A percentile compares a stretch with the other conserved stretches of the same genome.
These are phyloP conservation scores for Cordylochernes scorpioides DNA, from an alignment of 2,888 invertebrate genomes.

Conservation along the genomic window DNA sequence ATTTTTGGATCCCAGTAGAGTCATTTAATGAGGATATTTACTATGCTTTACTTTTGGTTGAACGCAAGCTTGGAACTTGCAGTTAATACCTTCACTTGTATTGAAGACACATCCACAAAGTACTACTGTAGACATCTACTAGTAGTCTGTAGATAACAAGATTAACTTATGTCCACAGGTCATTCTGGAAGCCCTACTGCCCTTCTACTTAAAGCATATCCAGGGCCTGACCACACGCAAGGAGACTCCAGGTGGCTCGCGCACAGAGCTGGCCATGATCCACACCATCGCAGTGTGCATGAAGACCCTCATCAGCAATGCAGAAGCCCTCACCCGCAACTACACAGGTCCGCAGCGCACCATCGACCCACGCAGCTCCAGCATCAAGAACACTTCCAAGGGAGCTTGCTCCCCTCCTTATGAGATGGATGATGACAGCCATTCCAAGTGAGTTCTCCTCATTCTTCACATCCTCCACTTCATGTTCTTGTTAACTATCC, in stretches of 20 bases:
- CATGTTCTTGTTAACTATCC: no score
- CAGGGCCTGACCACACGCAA: slow-evolving; percentile 62
- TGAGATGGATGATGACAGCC: slow-evolving; percentile 62
- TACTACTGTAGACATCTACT: no score
- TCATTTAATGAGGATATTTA: no score
- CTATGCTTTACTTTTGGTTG: no score
- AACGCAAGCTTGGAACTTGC: no score
- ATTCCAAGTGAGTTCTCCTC: slow-evolving; percentile 37
- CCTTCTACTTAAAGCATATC: slow-evolving; percentile 78
- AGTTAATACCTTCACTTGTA: no score
- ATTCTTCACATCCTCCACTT: no score
- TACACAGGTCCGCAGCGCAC: slow-evolving; percentile 74
- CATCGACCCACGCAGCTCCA: slow-evolving; percentile 34
- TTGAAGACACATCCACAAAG: no score
- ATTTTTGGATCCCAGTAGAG: no score
- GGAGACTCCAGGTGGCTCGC: slow-evolving; percentile 38
- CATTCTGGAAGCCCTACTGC: slow-evolving; percentile 80
- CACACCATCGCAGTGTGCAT: slow-evolving; percentile 76
- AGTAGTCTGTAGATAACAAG: no score
- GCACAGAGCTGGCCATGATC: slow-evolving; percentile 75
- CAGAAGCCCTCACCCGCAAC: slow-evolving; percentile 74
- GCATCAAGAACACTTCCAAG: slow-evolving; percentile 40
- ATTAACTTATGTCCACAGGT: slow-evolving; percentile 43
- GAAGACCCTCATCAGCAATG: slow-evolving; percentile 79
- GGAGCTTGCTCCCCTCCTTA: slow-evolving; percentile 52